Percentiles rank a stretch among this genome's conserved stretches.
Conservation (phyloP, 2,113 vertebrate genomes). For the Megaptera novaeangliae region DNA sequence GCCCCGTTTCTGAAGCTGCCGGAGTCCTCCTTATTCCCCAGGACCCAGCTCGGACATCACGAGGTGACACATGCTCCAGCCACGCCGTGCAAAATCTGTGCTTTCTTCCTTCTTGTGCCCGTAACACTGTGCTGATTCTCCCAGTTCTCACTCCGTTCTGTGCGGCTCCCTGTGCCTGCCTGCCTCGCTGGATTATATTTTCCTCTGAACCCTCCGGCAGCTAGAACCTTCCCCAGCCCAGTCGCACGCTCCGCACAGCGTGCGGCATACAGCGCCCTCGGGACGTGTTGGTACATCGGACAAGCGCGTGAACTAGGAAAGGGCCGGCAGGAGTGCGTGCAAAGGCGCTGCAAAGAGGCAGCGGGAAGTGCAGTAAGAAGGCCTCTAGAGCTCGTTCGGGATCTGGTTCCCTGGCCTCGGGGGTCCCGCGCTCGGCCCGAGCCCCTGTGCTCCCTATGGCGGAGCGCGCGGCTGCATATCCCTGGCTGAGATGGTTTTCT, state of each 20-base stretch:
- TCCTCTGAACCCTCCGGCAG: background rate
- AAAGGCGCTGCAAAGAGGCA: background rate
- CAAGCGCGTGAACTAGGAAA: rapidly evolving
- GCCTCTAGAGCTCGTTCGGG: rapidly evolving
- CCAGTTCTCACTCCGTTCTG: rapidly evolving
- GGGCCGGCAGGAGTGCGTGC: rapidly evolving
- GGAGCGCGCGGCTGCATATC: rapidly evolving
- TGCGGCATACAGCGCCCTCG: rapidly evolving
- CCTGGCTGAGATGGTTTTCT: background rate
- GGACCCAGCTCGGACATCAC: background rate
- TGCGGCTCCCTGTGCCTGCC: rapidly evolving
- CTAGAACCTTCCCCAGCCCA: background rate
- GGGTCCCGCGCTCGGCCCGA: background rate
- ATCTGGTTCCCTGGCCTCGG: background rate
- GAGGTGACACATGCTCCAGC: background rate
- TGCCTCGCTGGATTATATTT: background rate
- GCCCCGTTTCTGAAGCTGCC: background rate
- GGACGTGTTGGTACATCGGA: rapidly evolving
- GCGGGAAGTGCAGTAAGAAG: background rate
- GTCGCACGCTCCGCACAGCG: background rate
- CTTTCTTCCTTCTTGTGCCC: background rate
- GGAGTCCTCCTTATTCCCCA: background rate
- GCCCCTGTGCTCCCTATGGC: background rate
- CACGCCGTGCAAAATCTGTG: background rate
- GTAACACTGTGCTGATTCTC: background rate